Base-by-base conservation (phyloP, 2,113 vertebrate genomes). In the Alces alces region DNA sequence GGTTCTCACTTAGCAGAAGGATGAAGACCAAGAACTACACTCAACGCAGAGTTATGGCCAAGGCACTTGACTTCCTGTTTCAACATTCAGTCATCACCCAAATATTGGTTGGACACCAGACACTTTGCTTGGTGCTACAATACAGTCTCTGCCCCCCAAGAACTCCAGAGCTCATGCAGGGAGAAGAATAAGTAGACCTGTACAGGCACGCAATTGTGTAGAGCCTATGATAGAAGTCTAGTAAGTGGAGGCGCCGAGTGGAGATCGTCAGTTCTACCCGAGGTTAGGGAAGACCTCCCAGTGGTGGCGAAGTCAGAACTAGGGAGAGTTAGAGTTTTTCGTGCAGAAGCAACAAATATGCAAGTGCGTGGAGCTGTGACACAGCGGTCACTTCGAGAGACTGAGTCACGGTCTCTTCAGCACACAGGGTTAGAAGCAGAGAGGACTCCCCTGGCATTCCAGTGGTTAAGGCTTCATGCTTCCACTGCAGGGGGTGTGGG, bases 321-420 rank as follows among this genome's bases (percentile, higher is more conserved):
- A 16, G 43, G 30, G 28, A 39, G 30, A 21, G 19, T 1, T 0
- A 47, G 90, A 28, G 45, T 15, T 13, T 28, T 43, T 76, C 4
- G 2, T 19, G 23, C 15, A n/a, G n/a, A 47, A n/a, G 39, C 7
- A 12, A 17, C 79, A n/a, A n/a, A n/a, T 15, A 1, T n/a, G 19
- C 17, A 10, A 14, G 17, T 4, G 0, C 0, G 0, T 21, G 58
- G 54, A 8, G 15, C 39, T 2, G 10, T 10, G 73, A 23, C 9
- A 15, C 47, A 21, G 13, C 1, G 11, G 17, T 83, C 43, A 1
- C 58, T 6, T 14, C 70, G 10, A 19, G 50, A 39, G 4, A 25
- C 5, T 3, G 14, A 2, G 23, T 23, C 9, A 2, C 0, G 33
- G 10, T 25, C 4, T 27, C 43, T 57, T 64, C 28, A 4, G 16